Percentiles rank a stretch among this genome's conserved stretches.
Conservation (phyloP, 2,797 vertebrate species). For the Sebastes itinus region DNA sequence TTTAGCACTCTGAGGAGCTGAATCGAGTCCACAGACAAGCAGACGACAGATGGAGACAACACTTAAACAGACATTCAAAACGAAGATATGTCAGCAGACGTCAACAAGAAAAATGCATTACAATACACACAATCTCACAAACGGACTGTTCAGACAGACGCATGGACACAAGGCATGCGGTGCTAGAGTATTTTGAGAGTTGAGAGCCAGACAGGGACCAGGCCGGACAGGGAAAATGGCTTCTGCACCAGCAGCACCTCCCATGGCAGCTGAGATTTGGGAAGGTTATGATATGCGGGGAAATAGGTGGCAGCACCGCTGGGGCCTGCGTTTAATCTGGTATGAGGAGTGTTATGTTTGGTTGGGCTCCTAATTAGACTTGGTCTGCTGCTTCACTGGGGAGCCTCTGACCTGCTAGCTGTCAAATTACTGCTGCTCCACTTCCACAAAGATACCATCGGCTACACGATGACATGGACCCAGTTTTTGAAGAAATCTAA, state of each 20-base stretch:
- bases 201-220: conserved; percentile 70
- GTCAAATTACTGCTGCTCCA: conserved; percentile 80
- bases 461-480: conserved; percentile 48
- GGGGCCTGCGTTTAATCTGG: conserved; percentile 58
- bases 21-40: conserved; percentile 57
- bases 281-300: conserved; percentile 36
- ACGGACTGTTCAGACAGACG: conserved; percentile 66
- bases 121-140: conserved; percentile 55
- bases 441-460: conserved; percentile 63
- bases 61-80: conserved; percentile 53
- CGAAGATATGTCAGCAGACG: conserved; percentile 58
- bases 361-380: conserved; percentile 74
- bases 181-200: conserved; percentile 68
- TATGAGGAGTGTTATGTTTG: conserved; percentile 57
- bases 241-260: conserved; percentile 70
- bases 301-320: conserved; percentile 38
- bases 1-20: conserved; percentile 47
- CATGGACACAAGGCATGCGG: conserved; percentile 72
- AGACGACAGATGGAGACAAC: conserved; percentile 70
- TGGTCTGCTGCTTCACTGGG: conserved; percentile 74
- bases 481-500: conserved; percentile 60
- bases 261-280: conserved; percentile 52
- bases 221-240: conserved; percentile 72
- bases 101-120: conserved; percentile 57
- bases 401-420: conserved; percentile 75